phyloP scores from a whole-genome alignment of 2,113 vertebrate species.

The mouse (Mus musculus) region DNA sequence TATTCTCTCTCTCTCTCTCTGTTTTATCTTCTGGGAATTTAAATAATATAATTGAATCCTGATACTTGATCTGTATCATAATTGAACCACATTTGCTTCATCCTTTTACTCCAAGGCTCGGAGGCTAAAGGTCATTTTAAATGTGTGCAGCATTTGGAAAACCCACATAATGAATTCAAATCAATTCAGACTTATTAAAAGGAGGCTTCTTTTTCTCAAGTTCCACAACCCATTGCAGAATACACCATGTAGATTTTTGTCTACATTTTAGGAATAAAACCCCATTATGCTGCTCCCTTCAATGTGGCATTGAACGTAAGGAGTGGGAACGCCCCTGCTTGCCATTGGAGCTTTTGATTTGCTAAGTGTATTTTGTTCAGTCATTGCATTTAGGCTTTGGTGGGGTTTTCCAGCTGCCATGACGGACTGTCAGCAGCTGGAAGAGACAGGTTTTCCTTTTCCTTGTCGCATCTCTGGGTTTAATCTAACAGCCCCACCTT shows the following conservation, averaged over 20 bases:
- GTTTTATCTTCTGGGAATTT: constrained; percentile 62
- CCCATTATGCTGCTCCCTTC: constrained; percentile 9
- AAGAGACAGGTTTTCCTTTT: constrained; percentile 19
- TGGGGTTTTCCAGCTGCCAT: background rate
- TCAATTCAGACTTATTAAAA: constrained; percentile 67
- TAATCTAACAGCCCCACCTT: background rate
- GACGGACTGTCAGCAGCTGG: background rate
- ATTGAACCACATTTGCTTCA: constrained; percentile 65
- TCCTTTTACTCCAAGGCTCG: constrained; percentile 51
- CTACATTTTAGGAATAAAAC: constrained; percentile 42
- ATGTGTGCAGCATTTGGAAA: constrained; percentile 51
- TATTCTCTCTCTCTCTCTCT: background rate
- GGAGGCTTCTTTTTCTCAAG: constrained; percentile 48
- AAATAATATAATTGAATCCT: constrained; percentile 34
- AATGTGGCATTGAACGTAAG: background rate
- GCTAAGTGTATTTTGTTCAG: constrained; percentile 24
- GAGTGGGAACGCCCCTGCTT: constrained; percentile 17
- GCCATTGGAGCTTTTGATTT: background rate
- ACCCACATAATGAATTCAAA: constrained; percentile 68
- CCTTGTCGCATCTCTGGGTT: constrained; percentile 20
- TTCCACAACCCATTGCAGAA: constrained; percentile 23
- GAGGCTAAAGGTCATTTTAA: constrained; percentile 70
- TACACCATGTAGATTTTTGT: constrained; percentile 57
- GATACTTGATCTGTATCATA: constrained; percentile 64
- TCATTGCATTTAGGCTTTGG: background rate